phyloP scores from a whole-genome alignment of 2,797 vertebrate genomes.

The Pygocentrus nattereri region DNA sequence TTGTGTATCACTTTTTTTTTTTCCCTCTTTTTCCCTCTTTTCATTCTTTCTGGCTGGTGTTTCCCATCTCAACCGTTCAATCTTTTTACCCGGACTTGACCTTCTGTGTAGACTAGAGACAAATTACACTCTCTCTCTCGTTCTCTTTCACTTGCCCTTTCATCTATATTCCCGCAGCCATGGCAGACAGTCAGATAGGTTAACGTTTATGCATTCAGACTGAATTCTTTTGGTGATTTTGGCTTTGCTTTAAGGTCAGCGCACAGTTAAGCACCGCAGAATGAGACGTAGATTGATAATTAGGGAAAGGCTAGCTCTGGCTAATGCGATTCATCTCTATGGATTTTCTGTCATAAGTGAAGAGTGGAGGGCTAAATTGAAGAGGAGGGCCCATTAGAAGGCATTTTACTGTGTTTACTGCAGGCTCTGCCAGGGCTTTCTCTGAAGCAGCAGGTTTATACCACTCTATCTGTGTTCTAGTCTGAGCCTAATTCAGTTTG shows the following conservation, averaged over 20 bases:
- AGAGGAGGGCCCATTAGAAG: constrained; percentile 93
- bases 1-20: not conserved
- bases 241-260: constrained; percentile 87
- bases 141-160: constrained; percentile 56
- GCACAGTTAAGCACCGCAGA: constrained; percentile 89
- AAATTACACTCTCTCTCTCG: constrained; percentile 41
- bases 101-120: constrained; percentile 38
- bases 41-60: constrained; percentile 21
- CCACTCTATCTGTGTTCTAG: constrained; percentile 51
- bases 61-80: constrained; percentile 27
- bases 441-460: constrained; percentile 43
- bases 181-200: constrained; percentile 63
- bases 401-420: constrained; percentile 84
- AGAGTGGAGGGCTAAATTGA: constrained; percentile 92
- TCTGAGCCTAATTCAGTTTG: constrained; percentile 70
- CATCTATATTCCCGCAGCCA: constrained; percentile 36
- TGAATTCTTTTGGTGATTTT: constrained; percentile 69
- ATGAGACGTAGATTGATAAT: constrained; percentile 99
- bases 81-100: constrained; percentile 44
- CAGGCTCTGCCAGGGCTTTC: constrained; percentile 65
- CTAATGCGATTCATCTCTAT: constrained; percentile 98
- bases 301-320: constrained; percentile 86
- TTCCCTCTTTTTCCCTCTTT: constrained; percentile 19
- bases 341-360: constrained; percentile 98
- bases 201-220: constrained; percentile 73